A percentile compares a stretch with the other conserved stretches of the same genome.
phyloP scores from a whole-genome alignment of 1,140 invertebrate genomes.

The Araneus ventricosus region DNA sequence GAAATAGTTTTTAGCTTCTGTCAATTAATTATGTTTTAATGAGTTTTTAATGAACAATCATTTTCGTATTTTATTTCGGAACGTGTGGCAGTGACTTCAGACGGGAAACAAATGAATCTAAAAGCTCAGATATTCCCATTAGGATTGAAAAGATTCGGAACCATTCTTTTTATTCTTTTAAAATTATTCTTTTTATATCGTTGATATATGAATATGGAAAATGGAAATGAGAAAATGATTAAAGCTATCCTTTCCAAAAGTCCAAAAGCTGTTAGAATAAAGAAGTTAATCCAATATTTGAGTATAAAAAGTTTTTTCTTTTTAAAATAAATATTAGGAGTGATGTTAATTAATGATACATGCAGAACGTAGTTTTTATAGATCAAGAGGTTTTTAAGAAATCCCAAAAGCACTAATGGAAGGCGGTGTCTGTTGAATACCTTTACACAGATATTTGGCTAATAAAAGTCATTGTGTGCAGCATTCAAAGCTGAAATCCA shows the following conservation, averaged over 20 bases:
- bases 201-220: not conserved
- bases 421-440: not conserved
- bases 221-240: constrained; percentile 2
- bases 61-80: constrained; percentile 47
- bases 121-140: not conserved
- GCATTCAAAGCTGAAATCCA: not conserved
- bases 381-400: not conserved
- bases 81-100: not conserved
- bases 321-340: not conserved
- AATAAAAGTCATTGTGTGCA: not conserved
- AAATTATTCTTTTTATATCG: not conserved
- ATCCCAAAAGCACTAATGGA: not conserved
- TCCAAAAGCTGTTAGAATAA: not conserved
- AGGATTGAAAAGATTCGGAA: not conserved
- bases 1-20: not conserved
- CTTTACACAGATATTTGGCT: not conserved
- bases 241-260: not conserved
- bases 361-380: not conserved
- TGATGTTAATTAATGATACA: not conserved
- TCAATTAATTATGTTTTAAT: constrained; percentile 57
- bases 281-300: not conserved
- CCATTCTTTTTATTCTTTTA: not conserved
- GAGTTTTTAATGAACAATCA: constrained; percentile 61
- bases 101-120: constrained; percentile 5
- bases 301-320: not conserved